Evolutionary conservation across 2,888 invertebrate species (phyloP).

Genomic region (Mamestra brassicae): DNA sequence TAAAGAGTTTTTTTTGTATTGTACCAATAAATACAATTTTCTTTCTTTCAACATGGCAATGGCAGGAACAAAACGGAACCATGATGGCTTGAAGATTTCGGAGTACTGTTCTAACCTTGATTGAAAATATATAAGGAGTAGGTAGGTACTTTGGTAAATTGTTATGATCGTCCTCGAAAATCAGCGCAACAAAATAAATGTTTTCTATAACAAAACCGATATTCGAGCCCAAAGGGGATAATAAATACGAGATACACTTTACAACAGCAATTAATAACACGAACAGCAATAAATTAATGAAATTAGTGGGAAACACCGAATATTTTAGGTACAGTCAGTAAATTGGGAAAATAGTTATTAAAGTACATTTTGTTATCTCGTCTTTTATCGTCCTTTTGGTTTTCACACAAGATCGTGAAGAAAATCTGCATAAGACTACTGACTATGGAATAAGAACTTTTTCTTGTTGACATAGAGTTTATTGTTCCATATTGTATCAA

Average conservation of each 20-base stretch:
- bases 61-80: neutral
- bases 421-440: neutral
- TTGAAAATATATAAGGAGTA: neutral
- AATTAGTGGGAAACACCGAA: too few relatives aligned
- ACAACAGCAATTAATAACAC: constrained; percentile 26
- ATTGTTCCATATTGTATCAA: too few relatives aligned
- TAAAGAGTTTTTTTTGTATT: too few relatives aligned
- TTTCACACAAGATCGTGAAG: neutral
- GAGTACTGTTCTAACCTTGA: neutral
- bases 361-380: neutral
- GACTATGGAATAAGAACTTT: too few relatives aligned
- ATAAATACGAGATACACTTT: constrained; percentile 27
- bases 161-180: neutral
- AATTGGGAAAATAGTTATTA: neutral
- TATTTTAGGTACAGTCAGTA: neutral
- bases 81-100: neutral
- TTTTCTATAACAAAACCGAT: neutral
- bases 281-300: constrained; percentile 14
- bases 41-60: too few relatives aligned
- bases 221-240: constrained; percentile 20
- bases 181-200: neutral
- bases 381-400: neutral
- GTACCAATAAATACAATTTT: too few relatives aligned
- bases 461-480: too few relatives aligned
- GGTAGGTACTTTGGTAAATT: too few relatives aligned